Percentiles rank a stretch among this genome's conserved stretches.
These are phyloP conservation scores for Caenorhabditis sinica DNA, from an alignment of 2,888 invertebrate genomes.

Conservation along the genomic window DNA sequence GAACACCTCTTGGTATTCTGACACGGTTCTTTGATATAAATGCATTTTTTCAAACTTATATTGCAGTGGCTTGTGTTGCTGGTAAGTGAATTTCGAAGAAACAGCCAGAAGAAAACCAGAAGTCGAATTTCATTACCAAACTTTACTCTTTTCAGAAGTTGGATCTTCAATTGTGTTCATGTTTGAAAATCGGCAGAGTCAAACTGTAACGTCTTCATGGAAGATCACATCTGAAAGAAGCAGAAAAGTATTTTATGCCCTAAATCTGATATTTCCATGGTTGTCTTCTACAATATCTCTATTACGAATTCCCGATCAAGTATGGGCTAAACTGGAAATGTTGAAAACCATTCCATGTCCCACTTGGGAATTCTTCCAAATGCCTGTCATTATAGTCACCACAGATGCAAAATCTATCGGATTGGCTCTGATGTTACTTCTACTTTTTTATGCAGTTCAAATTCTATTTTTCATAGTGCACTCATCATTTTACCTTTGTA, in stretches of 20 bases:
- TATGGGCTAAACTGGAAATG: constrained; percentile 40
- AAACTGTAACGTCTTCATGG: constrained; percentile 51
- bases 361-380: constrained; percentile 20
- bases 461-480: constrained; percentile 34
- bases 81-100: constrained; percentile 22
- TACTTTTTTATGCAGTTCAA: constrained; percentile 37
- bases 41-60: constrained; percentile 58
- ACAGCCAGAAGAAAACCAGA: constrained; percentile 10
- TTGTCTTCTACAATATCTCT: constrained; percentile 8
- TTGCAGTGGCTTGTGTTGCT: constrained; percentile 53
- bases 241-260: constrained; percentile 25
- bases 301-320: constrained; percentile 51
- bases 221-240: constrained; percentile 14
- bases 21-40: constrained; percentile 43
- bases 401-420: constrained; percentile 54
- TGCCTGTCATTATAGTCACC: constrained; percentile 38
- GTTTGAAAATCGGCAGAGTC: constrained; percentile 61
- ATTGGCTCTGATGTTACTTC: constrained; percentile 3
- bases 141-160: constrained; percentile 49
- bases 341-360: constrained; percentile 37
- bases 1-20: constrained; percentile 50
- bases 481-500: constrained; percentile 47
- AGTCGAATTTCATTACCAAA: neutral
- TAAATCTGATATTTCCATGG: constrained; percentile 40
- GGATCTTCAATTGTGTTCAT: constrained; percentile 58